Evolutionary conservation across 2,113 vertebrate species (phyloP), one percentile per base, ranked within the genome.

Genomic region (Brachypteracias leptosomus): DNA sequence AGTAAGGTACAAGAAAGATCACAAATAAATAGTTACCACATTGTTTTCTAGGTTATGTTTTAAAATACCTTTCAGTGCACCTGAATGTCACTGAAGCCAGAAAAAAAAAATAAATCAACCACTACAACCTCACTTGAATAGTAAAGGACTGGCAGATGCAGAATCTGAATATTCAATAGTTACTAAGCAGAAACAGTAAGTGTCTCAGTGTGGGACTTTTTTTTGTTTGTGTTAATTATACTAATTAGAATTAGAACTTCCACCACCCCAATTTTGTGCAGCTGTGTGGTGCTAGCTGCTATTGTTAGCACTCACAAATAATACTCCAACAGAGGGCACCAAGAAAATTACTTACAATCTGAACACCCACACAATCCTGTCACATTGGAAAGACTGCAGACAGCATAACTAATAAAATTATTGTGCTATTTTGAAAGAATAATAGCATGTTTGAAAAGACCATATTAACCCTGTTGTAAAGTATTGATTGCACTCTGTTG

Each of bases 401-500:
- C 97, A 97, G 96, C 95, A 98, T 98, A 98, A 98, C 97, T 98
- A 98, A 98, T 98, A 98, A 98, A 98, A 96, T 97, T 97, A 98
- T 97, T 98, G 98, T 98, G 97, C 93, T 98, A 95, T 97, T 98
- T 96, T 97, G 97, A 97, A 97, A 98, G 96, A 98, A 98, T 98
- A 98, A 98, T 98, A 97, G 92, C 90, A 97, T 98, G 97, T 98
- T 98, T 98, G 97, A 98, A 98, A 96, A 97, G 96, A 97, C 96
- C 91, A 59, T 96, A 98, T 98, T 98, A 98, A 98, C 98, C 98
- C 97, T 96, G 97, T 97, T 98, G 97, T 98, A 98, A 97, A 97
- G 97, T 97, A 98, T 98, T 98, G 98, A 98, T 98, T 98, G 96
- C 83, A 93, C 93, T 97, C 96, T n/a, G 40, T 96, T 93, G 96